These are phyloP conservation scores for Diprion similis DNA, from an alignment of 1,140 invertebrate genomes.

Conservation along the genomic window DNA sequence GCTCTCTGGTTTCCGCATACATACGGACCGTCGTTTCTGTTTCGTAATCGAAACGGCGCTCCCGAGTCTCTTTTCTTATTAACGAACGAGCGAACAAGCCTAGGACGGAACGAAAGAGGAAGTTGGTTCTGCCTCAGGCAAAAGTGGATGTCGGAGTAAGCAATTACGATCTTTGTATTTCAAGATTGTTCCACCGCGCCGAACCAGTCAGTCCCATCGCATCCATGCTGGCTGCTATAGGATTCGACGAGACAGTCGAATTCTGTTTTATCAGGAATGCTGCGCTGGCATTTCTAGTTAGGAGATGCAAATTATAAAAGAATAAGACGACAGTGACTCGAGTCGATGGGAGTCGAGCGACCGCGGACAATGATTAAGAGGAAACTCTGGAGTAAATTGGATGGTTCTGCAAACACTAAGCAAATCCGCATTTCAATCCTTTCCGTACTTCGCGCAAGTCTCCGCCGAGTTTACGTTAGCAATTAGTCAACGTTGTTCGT, in stretches of 20 bases:
- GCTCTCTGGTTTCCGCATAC: too few species aligned
- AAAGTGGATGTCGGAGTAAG: not conserved
- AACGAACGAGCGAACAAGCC: not conserved
- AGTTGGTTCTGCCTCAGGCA: not conserved
- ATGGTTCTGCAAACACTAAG: not conserved
- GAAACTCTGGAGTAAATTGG: slow-evolving; percentile 2
- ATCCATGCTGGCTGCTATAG: not conserved
- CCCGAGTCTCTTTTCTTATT: not conserved
- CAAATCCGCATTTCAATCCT: too few species aligned
- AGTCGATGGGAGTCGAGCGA: not conserved
- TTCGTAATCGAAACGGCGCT: not conserved
- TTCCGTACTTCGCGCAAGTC: not conserved
- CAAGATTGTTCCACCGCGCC: not conserved
- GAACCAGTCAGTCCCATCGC: not conserved
- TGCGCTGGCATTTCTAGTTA: slow-evolving; percentile 2
- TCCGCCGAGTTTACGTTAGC: not conserved
- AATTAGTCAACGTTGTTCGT: not conserved
- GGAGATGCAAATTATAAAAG: slow-evolving; percentile 5
- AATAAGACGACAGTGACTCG: slow-evolving; percentile 1
- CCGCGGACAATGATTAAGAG: slow-evolving; percentile 4
- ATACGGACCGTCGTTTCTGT: not conserved
- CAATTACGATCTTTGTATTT: slow-evolving; percentile 3
- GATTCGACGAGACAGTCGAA: not conserved
- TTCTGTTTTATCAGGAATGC: not conserved
- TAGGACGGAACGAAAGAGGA: not conserved